Conservation (phyloP, 2,888 invertebrate genomes). For the Nemotelus nigrinus region DNA sequence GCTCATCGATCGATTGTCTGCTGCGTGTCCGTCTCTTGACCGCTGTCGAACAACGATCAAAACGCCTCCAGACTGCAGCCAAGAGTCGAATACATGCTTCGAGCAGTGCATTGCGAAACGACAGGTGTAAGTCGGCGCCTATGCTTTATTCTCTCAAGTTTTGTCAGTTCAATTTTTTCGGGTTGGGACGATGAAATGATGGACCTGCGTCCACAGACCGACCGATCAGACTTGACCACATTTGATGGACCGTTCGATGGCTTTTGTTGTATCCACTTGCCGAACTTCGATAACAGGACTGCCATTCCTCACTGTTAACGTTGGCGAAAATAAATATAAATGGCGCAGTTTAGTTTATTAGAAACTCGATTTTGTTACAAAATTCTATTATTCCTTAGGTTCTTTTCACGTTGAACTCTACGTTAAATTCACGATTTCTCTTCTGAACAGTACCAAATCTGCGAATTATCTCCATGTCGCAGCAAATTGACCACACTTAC, state of each 20-base stretch:
- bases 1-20: slow-evolving; percentile 33
- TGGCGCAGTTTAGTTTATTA: too few relatives aligned
- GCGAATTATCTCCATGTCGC: too few relatives aligned
- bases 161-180: slow-evolving; percentile 22
- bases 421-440: too few relatives aligned
- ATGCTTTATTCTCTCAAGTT: slow-evolving; percentile 42
- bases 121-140: slow-evolving; percentile 56
- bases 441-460: too few relatives aligned
- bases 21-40: slow-evolving; percentile 27
- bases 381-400: too few relatives aligned
- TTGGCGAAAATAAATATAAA: too few relatives aligned
- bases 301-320: neutral
- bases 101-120: slow-evolving; percentile 53
- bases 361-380: too few relatives aligned
- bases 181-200: slow-evolving; percentile 22
- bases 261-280: slow-evolving; percentile 21
- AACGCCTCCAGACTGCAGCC: slow-evolving; percentile 33
- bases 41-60: slow-evolving; percentile 46
- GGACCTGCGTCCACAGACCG: slow-evolving; percentile 19
- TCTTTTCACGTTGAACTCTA: too few relatives aligned
- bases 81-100: slow-evolving; percentile 48
- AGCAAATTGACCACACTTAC: too few relatives aligned
- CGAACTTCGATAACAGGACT: neutral
- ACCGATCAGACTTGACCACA: slow-evolving; percentile 31
- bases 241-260: slow-evolving; percentile 33